Evolutionary conservation across 2,113 vertebrate species (phyloP).

Genomic region (Montifringilla adamsi): DNA sequence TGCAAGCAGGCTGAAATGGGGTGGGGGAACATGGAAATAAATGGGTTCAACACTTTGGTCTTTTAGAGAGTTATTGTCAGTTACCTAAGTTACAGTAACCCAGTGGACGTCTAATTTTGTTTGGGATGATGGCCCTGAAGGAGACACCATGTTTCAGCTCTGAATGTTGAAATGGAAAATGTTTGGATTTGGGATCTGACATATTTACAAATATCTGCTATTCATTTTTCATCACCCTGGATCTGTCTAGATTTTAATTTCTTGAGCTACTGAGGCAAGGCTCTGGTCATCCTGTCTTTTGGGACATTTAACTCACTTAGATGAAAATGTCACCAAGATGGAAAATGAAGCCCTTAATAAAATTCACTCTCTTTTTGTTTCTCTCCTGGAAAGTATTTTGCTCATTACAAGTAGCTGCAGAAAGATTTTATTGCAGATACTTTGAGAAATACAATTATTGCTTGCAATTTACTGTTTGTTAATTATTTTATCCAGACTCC

Average conservation of each 20-base stretch:
- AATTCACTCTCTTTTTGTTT: slow-evolving; percentile 7
- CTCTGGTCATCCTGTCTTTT: background rate
- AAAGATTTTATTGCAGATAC: slow-evolving; percentile 5
- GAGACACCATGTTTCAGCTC: background rate
- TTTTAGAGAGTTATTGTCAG: background rate
- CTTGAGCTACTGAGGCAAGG: background rate
- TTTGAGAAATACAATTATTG: slow-evolving; percentile 9
- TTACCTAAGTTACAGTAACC: background rate
- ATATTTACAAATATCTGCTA: background rate
- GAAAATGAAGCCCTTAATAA: background rate
- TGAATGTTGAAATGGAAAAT: background rate
- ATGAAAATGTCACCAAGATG: background rate
- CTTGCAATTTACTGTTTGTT: slow-evolving; percentile 27
- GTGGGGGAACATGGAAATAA: background rate
- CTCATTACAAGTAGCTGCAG: background rate
- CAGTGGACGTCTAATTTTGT: background rate
- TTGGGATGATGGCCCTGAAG: background rate
- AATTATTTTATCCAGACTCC: slow-evolving; percentile 25
- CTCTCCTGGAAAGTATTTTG: background rate
- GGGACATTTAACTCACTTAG: background rate
- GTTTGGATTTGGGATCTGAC: background rate
- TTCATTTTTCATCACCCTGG: background rate
- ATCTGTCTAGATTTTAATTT: background rate
- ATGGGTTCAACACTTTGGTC: accelerated
- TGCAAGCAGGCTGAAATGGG: background rate